Evolutionary conservation across 2,797 vertebrate genomes (phyloP), one percentile per base, ranked within the genome.

Genomic region (Bufotes viridis): DNA sequence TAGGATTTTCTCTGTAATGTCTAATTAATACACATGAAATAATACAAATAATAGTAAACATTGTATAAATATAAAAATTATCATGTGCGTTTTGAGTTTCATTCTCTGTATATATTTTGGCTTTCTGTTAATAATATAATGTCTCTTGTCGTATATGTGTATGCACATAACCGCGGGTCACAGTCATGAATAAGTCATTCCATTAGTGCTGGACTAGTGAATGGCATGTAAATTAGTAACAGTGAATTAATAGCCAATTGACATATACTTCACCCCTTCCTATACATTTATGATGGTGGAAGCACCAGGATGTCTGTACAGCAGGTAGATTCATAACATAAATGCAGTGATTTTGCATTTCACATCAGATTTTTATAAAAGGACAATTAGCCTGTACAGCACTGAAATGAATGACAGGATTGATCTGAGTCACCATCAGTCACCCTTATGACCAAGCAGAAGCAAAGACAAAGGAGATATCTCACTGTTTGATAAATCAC

Each of bases 401-500:
- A 82, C 63, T 29, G 53, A 63, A 22, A 65, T 89, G 65, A 89
- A 87, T 83, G 84, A 82, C 72, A 60, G 57, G 53, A 79, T 58
- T 63, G 63, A 79, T 51, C 84, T 17, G n/a, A 84, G 49, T 84
- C 78, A 24, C 78, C 58, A 86, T 86, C 87, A 86, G 84, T 89
- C 81, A 87, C 65, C 69, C 55, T 79, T n/a, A 65, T 86, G 81
- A 58, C 26, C 81, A 72, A 83, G 74, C 42, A 84, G 63, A 3
- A 84, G 74, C 18, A 65, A 29, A 87, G 60, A 87, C 80, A 89
- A 89, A 79, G 42, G 8, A 57, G 88, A 67, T 29, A 70, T 34
- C 81, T 89, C 81, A 65, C 81, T 87, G 88, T 67, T 84, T 87
- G 85, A 89, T 87, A 84, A 79, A 87, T 89, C 85, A 84, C 63